Evolutionary conservation across 2,113 vertebrate genomes (phyloP).

Genomic region (Oenanthe melanoleuca): DNA sequence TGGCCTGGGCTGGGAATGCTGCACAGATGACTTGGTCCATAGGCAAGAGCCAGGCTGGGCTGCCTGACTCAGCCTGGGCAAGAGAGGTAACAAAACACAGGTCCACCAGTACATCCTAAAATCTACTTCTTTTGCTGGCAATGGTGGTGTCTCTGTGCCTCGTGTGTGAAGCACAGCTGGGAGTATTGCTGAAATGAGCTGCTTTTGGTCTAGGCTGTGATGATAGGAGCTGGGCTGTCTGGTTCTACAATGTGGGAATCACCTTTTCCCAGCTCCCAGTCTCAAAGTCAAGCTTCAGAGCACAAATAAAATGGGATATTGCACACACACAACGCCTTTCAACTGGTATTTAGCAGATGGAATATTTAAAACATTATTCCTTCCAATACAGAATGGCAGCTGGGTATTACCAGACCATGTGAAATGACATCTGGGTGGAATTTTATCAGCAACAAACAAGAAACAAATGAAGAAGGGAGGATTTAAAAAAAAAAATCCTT

Average conservation of each 20-base stretch:
- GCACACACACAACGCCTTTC: no score
- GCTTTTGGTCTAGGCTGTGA: background rate
- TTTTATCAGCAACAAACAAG: background rate
- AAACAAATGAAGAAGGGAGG: background rate
- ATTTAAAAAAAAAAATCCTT: background rate
- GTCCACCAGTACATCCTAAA: background rate
- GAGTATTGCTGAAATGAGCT: background rate
- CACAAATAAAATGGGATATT: background rate
- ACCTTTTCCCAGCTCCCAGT: background rate
- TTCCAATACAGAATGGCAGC: background rate
- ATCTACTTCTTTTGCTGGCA: background rate
- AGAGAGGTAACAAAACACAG: background rate
- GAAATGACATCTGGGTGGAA: background rate
- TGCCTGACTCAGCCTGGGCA: background rate
- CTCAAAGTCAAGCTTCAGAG: background rate
- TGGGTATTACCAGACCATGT: background rate
- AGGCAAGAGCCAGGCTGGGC: background rate
- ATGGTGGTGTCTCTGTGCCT: background rate
- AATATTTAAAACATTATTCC: background rate
- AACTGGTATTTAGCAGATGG: background rate
- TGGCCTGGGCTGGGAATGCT: background rate
- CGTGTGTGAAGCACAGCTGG: background rate
- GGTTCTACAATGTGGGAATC: background rate
- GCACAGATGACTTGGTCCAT: background rate
- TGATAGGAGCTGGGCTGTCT: background rate